Conservation (phyloP, 2,113 vertebrate species). For the Mesocricetus auratus region DNA sequence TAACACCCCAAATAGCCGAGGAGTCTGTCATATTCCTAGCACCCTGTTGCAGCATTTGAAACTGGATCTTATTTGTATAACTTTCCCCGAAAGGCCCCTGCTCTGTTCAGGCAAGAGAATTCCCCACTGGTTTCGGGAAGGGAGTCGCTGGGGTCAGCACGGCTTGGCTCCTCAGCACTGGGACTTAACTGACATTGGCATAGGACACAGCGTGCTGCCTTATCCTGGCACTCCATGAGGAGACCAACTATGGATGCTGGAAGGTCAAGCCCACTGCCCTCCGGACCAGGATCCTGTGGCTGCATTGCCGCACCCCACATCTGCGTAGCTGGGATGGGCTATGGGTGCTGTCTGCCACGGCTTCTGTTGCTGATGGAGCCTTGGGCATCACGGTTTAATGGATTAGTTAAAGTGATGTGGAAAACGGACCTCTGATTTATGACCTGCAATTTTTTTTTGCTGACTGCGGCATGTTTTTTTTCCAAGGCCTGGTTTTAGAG, state of each 20-base stretch:
- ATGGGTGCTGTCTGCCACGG: conserved; percentile 66
- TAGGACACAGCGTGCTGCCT: accelerated
- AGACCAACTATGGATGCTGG: not conserved
- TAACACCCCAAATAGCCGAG: not conserved
- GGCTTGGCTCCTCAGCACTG: accelerated
- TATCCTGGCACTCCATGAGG: not conserved
- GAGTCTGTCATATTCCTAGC: accelerated
- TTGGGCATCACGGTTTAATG: conserved; percentile 90
- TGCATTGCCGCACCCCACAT: conserved; percentile 21
- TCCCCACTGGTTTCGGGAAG: not conserved
- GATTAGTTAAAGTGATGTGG: conserved; percentile 90
- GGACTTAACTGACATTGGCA: too few species aligned
- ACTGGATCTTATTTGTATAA: not conserved
- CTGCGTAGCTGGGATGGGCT: conserved; percentile 80
- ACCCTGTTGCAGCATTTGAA: accelerated
- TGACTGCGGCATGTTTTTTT: conserved; percentile 86
- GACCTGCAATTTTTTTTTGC: conserved; percentile 90
- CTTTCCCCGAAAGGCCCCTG: accelerated
- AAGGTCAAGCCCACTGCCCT: not conserved
- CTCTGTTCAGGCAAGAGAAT: accelerated
- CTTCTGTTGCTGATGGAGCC: conserved; percentile 87
- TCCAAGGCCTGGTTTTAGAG: conserved; percentile 81
- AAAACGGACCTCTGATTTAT: conserved; percentile 91
- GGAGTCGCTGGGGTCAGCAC: accelerated
- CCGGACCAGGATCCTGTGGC: not conserved